phyloP scores from a whole-genome alignment of 2,113 vertebrate species.

The Phycodurus eques region DNA sequence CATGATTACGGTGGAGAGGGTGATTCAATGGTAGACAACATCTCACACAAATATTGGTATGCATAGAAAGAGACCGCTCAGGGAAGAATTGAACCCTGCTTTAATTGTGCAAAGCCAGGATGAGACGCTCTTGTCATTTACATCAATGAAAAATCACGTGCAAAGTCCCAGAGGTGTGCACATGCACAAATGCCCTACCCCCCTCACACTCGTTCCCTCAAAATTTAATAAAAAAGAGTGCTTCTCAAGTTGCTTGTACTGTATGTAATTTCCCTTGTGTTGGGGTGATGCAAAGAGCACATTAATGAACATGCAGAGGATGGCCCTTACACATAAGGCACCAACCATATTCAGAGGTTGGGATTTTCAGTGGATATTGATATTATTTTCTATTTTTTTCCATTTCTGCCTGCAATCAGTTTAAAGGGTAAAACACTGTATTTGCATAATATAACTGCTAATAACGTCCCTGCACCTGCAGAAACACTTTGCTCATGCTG shows the following conservation, averaged over 20 bases:
- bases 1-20: slow-evolving; percentile 45
- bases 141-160: slow-evolving; percentile 41
- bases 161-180: background rate
- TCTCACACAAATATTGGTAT: slow-evolving; percentile 15
- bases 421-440: background rate
- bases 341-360: background rate
- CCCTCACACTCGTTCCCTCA: background rate
- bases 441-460: background rate
- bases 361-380: background rate
- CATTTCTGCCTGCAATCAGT: background rate
- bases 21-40: slow-evolving; percentile 8
- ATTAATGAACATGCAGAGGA: background rate
- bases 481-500: background rate
- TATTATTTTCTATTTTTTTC: background rate
- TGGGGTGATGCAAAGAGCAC: background rate
- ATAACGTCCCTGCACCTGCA: background rate
- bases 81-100: slow-evolving; percentile 39
- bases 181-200: too few relatives aligned
- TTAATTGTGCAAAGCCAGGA: slow-evolving; percentile 59
- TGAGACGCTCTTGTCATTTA: slow-evolving; percentile 49
- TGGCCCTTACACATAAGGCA: background rate
- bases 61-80: slow-evolving; percentile 26
- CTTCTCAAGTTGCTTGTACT: background rate
- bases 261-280: background rate
- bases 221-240: slow-evolving; percentile 1